Evolutionary conservation across 2,113 vertebrate species (phyloP).

Genomic region (Pedionomus torquatus): DNA sequence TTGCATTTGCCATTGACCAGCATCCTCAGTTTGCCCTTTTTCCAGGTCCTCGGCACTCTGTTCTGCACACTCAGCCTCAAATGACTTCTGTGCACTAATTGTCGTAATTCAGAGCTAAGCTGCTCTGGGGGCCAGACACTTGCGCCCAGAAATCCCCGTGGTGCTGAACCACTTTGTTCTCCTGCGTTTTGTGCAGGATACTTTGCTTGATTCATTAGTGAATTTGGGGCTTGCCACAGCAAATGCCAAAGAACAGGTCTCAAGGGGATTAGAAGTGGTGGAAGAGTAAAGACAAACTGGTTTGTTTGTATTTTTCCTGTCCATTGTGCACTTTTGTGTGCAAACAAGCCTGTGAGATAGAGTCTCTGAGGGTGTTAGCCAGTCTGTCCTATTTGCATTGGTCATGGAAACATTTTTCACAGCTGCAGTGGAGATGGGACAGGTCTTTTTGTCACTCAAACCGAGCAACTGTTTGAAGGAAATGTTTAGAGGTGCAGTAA

Average conservation of each 20-base stretch:
- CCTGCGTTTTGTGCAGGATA: not conserved
- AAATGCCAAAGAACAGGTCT: not conserved
- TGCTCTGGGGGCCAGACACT: not conserved
- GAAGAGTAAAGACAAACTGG: not conserved
- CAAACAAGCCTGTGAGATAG: not conserved
- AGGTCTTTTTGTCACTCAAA: not conserved
- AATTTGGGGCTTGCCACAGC: not conserved
- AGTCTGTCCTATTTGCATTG: not conserved
- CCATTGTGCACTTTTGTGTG: not conserved
- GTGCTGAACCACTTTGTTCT: not conserved
- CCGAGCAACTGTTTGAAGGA: not conserved
- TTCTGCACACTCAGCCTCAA: not conserved
- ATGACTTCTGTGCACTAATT: not conserved
- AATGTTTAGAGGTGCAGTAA: not conserved
- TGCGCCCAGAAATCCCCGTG: not conserved
- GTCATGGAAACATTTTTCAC: not conserved
- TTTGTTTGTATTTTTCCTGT: not conserved
- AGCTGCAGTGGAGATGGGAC: not conserved
- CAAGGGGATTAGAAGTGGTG: not conserved
- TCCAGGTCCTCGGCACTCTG: not conserved
- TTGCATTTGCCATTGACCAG: not conserved
- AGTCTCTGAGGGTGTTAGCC: not conserved
- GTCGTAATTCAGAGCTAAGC: not conserved
- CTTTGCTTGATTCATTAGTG: not conserved
- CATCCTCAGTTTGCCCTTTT: not conserved